Percentiles rank a stretch among this genome's conserved stretches.
Conservation (phyloP, 2,797 vertebrate species). For the Sebastes diploproa region DNA sequence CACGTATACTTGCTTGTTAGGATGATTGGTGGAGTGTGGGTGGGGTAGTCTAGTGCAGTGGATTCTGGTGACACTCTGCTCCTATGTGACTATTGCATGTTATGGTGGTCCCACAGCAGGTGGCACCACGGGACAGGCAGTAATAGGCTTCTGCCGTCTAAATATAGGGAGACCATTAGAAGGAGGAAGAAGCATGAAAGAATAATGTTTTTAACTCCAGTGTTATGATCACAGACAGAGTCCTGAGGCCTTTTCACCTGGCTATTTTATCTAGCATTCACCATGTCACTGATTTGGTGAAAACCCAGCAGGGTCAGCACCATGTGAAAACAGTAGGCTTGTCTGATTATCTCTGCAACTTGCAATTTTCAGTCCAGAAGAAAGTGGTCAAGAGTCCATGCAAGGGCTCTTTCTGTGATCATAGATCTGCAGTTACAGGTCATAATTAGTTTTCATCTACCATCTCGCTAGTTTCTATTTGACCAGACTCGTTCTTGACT, state of each 20-base stretch:
- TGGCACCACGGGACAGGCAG: neutral
- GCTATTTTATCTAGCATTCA: neutral
- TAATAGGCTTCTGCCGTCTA: neutral
- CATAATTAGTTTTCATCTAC: neutral
- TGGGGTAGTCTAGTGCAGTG: constrained; percentile 5
- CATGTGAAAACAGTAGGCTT: neutral
- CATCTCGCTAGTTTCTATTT: neutral
- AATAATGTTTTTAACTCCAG: neutral
- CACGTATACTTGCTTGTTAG: constrained; percentile 21
- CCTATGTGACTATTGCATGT: constrained; percentile 2
- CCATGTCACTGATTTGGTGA: neutral
- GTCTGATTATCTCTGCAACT: constrained; percentile 6
- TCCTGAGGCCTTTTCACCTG: neutral
- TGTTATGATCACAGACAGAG: neutral
- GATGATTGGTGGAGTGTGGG: constrained; percentile 29
- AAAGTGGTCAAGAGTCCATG: neutral
- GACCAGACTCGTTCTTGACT: neutral
- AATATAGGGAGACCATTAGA: constrained; percentile 10
- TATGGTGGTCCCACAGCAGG: neutral
- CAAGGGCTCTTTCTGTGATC: neutral
- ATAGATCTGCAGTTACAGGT: neutral
- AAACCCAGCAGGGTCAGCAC: neutral
- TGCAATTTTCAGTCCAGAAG: neutral
- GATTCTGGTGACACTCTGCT: constrained; percentile 11
- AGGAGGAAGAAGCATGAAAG: neutral